These are phyloP conservation scores for Pseudochirops cupreus DNA, from an alignment of 2,797 vertebrate species.

Conservation along the genomic window DNA sequence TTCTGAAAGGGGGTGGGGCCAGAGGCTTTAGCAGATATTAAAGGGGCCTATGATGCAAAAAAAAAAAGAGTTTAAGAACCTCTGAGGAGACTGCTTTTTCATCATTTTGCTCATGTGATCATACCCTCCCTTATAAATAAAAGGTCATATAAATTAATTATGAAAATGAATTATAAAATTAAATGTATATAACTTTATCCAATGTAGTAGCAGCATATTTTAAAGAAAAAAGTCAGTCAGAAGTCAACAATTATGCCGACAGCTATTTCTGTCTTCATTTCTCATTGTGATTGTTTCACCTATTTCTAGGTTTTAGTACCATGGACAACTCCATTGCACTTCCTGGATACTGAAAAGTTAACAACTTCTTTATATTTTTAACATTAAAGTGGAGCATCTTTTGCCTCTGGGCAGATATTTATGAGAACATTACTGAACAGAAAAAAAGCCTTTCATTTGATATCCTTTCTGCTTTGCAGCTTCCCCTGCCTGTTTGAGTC, in stretches of 20 bases:
- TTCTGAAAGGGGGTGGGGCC: not conserved
- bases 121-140: not conserved
- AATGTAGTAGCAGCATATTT: not conserved
- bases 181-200: not conserved
- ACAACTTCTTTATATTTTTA: not conserved
- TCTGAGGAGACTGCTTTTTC: not conserved
- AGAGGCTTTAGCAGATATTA: not conserved
- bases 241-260: not conserved
- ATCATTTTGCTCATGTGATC: not conserved
- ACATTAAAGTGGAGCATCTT: not conserved
- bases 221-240: not conserved
- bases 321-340: not conserved
- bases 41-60: not conserved
- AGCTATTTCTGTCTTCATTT: not conserved
- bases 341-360: not conserved
- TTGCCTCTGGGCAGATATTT: not conserved
- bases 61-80: not conserved
- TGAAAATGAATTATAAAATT: not conserved
- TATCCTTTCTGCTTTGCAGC: not conserved
- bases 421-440: fast-evolving
- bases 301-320: not conserved
- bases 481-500: not conserved
- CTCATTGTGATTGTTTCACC: not conserved
- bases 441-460: not conserved
- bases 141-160: not conserved